Evolutionary conservation across 2,888 invertebrate genomes (phyloP), one percentile per base, ranked within the genome.

Genomic region (Eristalinus sepulchralis): DNA sequence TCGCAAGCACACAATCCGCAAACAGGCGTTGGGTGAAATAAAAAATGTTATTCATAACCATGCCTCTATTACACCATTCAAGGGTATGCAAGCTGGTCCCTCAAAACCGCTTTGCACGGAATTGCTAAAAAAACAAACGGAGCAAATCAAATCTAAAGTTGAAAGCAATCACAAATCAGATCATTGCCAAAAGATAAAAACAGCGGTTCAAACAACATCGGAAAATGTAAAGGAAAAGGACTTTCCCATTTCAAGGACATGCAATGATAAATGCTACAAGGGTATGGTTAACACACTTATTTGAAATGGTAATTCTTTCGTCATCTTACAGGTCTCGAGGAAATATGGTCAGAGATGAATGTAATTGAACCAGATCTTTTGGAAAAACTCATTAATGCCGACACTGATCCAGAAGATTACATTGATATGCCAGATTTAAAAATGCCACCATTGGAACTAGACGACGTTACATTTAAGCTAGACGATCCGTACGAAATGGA

Each of bases 41-140:
- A 89, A 89, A 75, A 89, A 89, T 88, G 88, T 89, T 34, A 86
- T 89, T 2, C 89, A 89, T 60, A 89, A 88, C 62, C 89, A 89
- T 13, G 55, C 66, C 0, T 83, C 82, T 8, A 59, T 78, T 24
- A 89, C 89, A 22, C 88, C 88, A 0, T 79, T 89, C 8, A 89
- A 88, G 39, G 87, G 87, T 3, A 1, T 60, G 9, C 62, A 60
- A 53, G n/a, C 60, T 36, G 70, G 77, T 11, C 34, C 86, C 17
- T 75, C 83, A 1, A 86, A 78, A 31, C 55, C 70, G 0, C 10
- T 59, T 3, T 78, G 59, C 34, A 20, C 70, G 1, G 75, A 86
- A 34, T 36, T 77, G 10, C 39, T 82, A 1, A 82, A 73, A 17
- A 68, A 64, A 34, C 67, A 62, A 13, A 53, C 73, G 1, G 64